Base-by-base conservation (phyloP, 64 coral and sea anemone genomes). In the Cladopsammia gracilis region DNA sequence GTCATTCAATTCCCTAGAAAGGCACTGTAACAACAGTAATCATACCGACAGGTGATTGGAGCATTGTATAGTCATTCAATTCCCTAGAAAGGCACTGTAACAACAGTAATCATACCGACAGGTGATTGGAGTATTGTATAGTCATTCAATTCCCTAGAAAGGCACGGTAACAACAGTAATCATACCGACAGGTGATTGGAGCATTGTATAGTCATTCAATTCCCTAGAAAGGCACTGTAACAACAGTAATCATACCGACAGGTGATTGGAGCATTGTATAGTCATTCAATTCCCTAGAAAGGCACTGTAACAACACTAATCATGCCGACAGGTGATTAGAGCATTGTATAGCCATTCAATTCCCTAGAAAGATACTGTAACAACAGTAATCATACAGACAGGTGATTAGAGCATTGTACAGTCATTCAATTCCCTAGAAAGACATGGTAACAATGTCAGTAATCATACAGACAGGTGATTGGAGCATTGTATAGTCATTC, bases 31-130 rank as follows among this genome's bases (percentile, higher is more conserved):
- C 34, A 34, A 34, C 34, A 34, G 34, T 34, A 34, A 34, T 34
- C 34, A 34, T 34, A 75, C 48, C 58, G 86, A 74, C 23, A 88
- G 86, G 72, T 88, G 44, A 43, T 10, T 52, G 10, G 12, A 65
- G 20, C 11, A 26, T 34, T 1, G 10, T 23, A 7, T 15, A 13
- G 69, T 72, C 43, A 13, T 7, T 25, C 7, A 23, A 4, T 72
- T 3, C 6, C 6, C 2, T 7, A 25, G 1, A 23, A 72, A 34
- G 34, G 34, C 34, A 34, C 34, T 2, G 2, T 34, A 34, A 34
- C 34, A 34, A 34, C 34, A 34, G 34, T 34, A 34, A 34, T 34
- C 34, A 34, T 34, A 75, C 48, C 58, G 86, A 74, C 23, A 88
- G 86, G 72, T 88, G 44, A 43, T 10, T 52, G 10, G 12, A 65